A percentile compares a stretch with the other conserved stretches of the same genome.
Conservation (phyloP, 2,113 vertebrate genomes). For the Coryphaenoides rupestris region DNA sequence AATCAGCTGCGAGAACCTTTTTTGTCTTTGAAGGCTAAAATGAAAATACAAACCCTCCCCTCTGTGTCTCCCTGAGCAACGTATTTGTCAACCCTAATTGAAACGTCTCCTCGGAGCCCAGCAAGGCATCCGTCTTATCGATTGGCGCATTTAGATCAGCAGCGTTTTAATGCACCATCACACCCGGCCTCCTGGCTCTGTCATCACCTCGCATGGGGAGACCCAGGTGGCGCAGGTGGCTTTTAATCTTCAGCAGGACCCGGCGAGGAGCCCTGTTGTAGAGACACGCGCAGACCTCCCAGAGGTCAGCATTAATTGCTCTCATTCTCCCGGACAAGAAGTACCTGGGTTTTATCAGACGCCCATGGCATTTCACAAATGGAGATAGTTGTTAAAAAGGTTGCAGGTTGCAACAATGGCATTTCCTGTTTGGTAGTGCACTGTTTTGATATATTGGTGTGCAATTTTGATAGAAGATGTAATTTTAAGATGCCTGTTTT, state of each 20-base stretch:
- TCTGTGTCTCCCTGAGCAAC: slow-evolving; percentile 30
- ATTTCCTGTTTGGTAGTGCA: background rate
- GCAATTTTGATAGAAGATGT: no score
- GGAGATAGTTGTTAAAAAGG: slow-evolving; percentile 9
- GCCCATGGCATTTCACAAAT: background rate
- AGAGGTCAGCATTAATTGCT: slow-evolving; percentile 32
- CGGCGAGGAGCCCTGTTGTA: slow-evolving; percentile 5
- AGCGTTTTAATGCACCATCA: slow-evolving; percentile 67
- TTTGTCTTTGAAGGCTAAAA: no score
- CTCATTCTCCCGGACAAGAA: slow-evolving; percentile 36
- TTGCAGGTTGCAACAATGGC: no score
- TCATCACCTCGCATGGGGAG: slow-evolving; percentile 38
- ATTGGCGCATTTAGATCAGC: slow-evolving; percentile 62
- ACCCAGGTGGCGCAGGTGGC: slow-evolving; percentile 16
- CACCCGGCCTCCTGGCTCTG: slow-evolving; percentile 40
- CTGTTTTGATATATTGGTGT: slow-evolving; percentile 1
- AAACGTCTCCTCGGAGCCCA: slow-evolving; percentile 41
- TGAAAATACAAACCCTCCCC: background rate
- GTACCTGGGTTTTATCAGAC: background rate
- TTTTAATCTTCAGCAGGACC: slow-evolving; percentile 9
- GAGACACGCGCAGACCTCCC: background rate
- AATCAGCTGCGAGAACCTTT: no score
- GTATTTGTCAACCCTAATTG: slow-evolving; percentile 68
- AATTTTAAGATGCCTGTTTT: no score
- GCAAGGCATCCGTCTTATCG: slow-evolving; percentile 48